A percentile compares a stretch with the other conserved stretches of the same genome.
These are phyloP conservation scores for Leptinotarsa texana DNA, from an alignment of 1,140 invertebrate species.

Conservation along the genomic window DNA sequence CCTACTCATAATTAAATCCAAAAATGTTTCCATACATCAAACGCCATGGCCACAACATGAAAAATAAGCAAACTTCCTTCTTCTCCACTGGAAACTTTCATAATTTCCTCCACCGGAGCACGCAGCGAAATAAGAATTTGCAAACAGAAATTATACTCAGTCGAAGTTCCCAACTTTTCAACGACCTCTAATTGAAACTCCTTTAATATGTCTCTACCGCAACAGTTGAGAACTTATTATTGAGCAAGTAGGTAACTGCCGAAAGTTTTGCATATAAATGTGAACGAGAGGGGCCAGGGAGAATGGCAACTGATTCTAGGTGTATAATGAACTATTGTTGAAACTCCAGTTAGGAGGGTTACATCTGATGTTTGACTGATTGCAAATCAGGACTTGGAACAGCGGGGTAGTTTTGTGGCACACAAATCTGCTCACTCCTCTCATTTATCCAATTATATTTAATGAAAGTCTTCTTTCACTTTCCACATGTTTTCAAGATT, in stretches of 20 bases:
- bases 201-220: constrained; percentile 31
- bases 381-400: neutral
- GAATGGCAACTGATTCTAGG: neutral
- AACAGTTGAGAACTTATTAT: constrained; percentile 31
- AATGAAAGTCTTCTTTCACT: too few species aligned
- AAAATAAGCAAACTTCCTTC: constrained; percentile 23
- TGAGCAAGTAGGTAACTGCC: constrained; percentile 20
- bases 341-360: neutral
- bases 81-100: constrained; percentile 20
- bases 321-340: constrained; percentile 1
- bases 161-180: constrained; percentile 28
- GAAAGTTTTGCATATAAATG: constrained; percentile 20
- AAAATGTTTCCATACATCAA: constrained; percentile 28
- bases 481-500: too few species aligned
- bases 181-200: constrained; percentile 31
- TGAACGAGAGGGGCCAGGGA: neutral
- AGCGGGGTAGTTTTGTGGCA: too few species aligned
- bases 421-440: too few species aligned
- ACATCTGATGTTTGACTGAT: neutral
- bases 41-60: constrained; percentile 22
- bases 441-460: too few species aligned
- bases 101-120: constrained; percentile 21
- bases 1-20: constrained; percentile 10
- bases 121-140: constrained; percentile 28
- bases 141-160: constrained; percentile 25